Conservation (phyloP, 1,140 invertebrate genomes). For the Pygmarrhopalites habei region DNA sequence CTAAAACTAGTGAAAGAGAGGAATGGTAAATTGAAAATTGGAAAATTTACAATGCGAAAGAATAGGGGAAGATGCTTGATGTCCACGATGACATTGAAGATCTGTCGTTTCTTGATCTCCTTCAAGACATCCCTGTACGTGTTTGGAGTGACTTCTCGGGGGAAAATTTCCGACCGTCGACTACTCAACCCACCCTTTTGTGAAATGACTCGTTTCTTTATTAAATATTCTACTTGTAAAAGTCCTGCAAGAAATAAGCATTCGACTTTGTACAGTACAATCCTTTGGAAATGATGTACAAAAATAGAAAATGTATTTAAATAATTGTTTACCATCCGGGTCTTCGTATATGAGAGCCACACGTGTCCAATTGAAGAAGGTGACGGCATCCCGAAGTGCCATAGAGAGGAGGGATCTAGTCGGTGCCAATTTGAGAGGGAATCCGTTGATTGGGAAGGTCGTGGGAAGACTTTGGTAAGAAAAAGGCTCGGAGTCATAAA, state of each 20-base stretch:
- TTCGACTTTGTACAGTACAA: too few relatives aligned
- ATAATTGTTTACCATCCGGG: slow-evolving; percentile 65
- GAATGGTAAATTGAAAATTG: slow-evolving; percentile 9
- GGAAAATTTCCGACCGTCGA: slow-evolving; percentile 63
- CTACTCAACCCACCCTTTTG: slow-evolving; percentile 46
- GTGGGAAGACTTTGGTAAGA: not conserved
- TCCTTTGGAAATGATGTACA: too few relatives aligned
- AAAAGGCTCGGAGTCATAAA: slow-evolving; percentile 25
- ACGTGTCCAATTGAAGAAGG: slow-evolving; percentile 84
- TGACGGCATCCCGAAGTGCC: slow-evolving; percentile 78
- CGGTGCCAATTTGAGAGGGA: slow-evolving; percentile 85
- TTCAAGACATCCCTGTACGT: slow-evolving; percentile 70
- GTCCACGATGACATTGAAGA: slow-evolving; percentile 76
- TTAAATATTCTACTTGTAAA: slow-evolving; percentile 75
- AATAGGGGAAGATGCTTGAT: slow-evolving; percentile 66
- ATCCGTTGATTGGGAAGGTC: slow-evolving; percentile 55
- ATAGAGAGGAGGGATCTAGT: slow-evolving; percentile 71
- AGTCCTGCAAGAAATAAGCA: slow-evolving; percentile 56
- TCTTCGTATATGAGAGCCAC: slow-evolving; percentile 91
- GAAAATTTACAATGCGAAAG: slow-evolving; percentile 76
- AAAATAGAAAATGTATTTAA: too few relatives aligned
- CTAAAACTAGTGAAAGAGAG: too few relatives aligned
- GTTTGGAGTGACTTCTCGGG: slow-evolving; percentile 62
- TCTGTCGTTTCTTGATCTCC: slow-evolving; percentile 71
- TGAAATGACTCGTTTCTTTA: slow-evolving; percentile 58